Evolutionary conservation across 2,888 invertebrate genomes (phyloP).

Genomic region (Agrochola macilenta): DNA sequence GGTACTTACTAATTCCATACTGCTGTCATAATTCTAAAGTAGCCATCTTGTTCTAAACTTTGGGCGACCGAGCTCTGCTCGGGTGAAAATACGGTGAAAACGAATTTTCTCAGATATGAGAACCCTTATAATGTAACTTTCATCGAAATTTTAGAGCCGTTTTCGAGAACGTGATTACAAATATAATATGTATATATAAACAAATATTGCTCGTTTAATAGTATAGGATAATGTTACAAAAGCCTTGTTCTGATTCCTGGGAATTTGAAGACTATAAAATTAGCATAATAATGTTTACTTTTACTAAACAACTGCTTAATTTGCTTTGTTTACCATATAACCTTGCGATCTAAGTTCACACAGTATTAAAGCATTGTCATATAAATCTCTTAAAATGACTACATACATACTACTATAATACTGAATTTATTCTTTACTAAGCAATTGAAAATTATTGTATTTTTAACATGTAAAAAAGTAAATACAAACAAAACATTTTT

Average conservation of each 20-base stretch:
- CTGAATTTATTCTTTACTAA: constrained; percentile 5
- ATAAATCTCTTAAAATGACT: constrained; percentile 11
- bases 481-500: background rate
- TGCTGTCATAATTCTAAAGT: too few species aligned
- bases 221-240: background rate
- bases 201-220: too few species aligned
- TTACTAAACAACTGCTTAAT: constrained; percentile 5
- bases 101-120: too few species aligned
- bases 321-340: constrained; percentile 20
- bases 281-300: constrained; percentile 37
- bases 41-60: too few species aligned
- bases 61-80: too few species aligned
- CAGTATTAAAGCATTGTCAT: background rate
- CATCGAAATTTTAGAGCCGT: too few species aligned
- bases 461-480: background rate
- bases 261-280: constrained; percentile 49
- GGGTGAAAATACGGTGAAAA: too few species aligned
- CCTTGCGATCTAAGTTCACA: constrained; percentile 38
- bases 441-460: constrained; percentile 16
- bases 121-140: too few species aligned
- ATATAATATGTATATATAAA: too few species aligned
- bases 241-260: constrained; percentile 38
- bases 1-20: too few species aligned
- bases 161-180: too few species aligned
- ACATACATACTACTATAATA: background rate